Conservation (phyloP, 2,113 vertebrate genomes). For the Gorsachius goisagi region DNA sequence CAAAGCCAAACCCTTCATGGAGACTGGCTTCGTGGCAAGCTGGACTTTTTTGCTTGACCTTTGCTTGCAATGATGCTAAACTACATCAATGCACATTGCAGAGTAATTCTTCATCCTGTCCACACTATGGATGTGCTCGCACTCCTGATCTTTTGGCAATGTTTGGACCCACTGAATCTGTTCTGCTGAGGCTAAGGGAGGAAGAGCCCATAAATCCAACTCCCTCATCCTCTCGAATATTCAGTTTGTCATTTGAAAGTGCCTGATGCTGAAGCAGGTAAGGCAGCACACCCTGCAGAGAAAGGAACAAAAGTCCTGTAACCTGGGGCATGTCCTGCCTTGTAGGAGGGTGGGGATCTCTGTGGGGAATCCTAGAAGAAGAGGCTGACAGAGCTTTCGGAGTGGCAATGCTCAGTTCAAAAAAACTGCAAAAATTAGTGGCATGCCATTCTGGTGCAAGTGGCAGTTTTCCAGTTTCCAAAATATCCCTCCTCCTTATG, state of each 20-base stretch:
- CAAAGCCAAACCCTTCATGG: neutral
- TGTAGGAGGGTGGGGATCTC: neutral
- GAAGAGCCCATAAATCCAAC: neutral
- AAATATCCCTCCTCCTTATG: conserved; percentile 67
- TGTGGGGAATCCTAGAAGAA: neutral
- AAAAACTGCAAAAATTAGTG: neutral
- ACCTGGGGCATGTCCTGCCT: neutral
- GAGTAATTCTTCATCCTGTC: neutral
- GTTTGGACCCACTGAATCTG: neutral
- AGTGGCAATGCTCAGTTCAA: neutral
- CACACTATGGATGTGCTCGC: accelerated
- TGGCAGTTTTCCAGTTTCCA: conserved; percentile 63
- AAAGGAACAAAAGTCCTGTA: neutral
- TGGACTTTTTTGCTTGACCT: neutral
- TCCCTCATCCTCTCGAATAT: neutral
- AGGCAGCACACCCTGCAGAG: neutral
- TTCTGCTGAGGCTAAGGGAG: neutral
- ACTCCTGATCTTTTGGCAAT: neutral
- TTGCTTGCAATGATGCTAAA: neutral
- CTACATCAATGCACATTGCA: neutral
- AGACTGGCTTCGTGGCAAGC: neutral
- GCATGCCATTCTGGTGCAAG: neutral
- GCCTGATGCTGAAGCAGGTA: neutral
- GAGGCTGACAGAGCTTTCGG: neutral
- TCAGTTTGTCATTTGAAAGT: neutral